Percentiles rank a stretch among this genome's conserved stretches.
Evolutionary conservation across 2,888 invertebrate species (phyloP).

Genomic region (Asteroscopus sphinx): DNA sequence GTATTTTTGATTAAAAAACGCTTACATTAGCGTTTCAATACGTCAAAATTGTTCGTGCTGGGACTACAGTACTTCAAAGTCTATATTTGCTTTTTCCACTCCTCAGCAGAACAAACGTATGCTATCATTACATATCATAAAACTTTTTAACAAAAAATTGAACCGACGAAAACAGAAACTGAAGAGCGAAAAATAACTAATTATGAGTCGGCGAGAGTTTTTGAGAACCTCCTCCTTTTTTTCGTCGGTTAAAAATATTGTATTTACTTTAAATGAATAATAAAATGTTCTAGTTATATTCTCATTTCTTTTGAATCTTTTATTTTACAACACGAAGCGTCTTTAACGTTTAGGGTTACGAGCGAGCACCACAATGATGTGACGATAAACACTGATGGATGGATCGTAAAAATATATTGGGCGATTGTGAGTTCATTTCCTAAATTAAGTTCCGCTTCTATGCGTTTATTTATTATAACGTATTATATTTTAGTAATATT

Average conservation of each 20-base stretch:
- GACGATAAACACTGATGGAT: constrained; percentile 65
- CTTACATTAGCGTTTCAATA: too few relatives aligned
- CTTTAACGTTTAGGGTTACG: constrained; percentile 62
- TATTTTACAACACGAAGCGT: constrained; percentile 51
- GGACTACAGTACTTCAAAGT: too few relatives aligned
- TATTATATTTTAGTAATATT: constrained; percentile 29
- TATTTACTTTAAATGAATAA: constrained; percentile 46
- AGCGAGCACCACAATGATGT: constrained; percentile 57
- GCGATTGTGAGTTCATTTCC: constrained; percentile 64
- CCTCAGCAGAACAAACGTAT: too few relatives aligned
- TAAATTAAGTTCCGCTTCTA: constrained; percentile 59
- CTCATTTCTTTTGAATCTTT: constrained; percentile 51
- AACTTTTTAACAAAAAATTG: too few relatives aligned
- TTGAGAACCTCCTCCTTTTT: too few relatives aligned
- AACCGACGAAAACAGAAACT: too few relatives aligned
- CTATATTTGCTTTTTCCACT: too few relatives aligned
- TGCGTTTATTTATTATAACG: constrained; percentile 31
- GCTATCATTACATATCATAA: too few relatives aligned
- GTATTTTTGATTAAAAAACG: too few relatives aligned
- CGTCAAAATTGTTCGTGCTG: too few relatives aligned
- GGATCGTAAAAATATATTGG: constrained; percentile 65
- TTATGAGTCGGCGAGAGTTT: too few relatives aligned
- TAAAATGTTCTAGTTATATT: constrained; percentile 49
- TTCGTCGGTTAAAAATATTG: constrained; percentile 22
- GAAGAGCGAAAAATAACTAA: too few relatives aligned